Base-by-base conservation (phyloP, 2,113 vertebrate genomes). In the Irena cyanogastra region DNA sequence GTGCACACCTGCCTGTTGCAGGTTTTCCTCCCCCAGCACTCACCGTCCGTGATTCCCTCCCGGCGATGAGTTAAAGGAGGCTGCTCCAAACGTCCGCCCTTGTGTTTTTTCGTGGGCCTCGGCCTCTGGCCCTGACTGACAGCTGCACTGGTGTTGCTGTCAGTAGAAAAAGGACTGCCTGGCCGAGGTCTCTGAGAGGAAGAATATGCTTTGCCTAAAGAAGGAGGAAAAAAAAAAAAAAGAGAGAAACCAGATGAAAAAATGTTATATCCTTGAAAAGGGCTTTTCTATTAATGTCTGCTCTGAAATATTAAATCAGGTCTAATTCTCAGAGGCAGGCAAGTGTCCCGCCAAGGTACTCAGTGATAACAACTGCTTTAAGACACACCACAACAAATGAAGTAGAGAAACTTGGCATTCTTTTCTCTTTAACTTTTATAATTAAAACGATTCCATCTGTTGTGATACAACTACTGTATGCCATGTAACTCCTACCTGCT, bases 131-230 rank as follows among this genome's bases (percentile, higher is more conserved):
- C 99, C 95, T 99, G 97, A 97, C 95, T 99, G 97, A 99, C 97
- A 97, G 97, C 98, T 97, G 97, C 97, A 98, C 98, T 98, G 93
- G 98, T 98, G 96, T 98, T 99, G 98, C 99, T 98, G 95, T 99
- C 99, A 89, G 98, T 98, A 96, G 99, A 99, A 98, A 99, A 99
- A 21, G 99, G 99, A 95, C 99, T 99, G 97, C 98, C 98, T 26
- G 99, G 99, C 70, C 98, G 98, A 94, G 98, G 98, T 94, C 99
- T 98, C 94, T 99, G 99, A 97, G 98, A 98, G 57, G 98, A 98
- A 75, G 97, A 97, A 95, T 99, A 98, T 95, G 98, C 98, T 98
- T 99, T 99, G 97, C 99, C 99, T 99, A 95, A 71, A 97, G 24
- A 74, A 39, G 5, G 1, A 16, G 6, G 17, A 35, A 33, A 49